Evolutionary conservation across 2,113 vertebrate genomes (phyloP).

Genomic region (Falcunculus frontatus): DNA sequence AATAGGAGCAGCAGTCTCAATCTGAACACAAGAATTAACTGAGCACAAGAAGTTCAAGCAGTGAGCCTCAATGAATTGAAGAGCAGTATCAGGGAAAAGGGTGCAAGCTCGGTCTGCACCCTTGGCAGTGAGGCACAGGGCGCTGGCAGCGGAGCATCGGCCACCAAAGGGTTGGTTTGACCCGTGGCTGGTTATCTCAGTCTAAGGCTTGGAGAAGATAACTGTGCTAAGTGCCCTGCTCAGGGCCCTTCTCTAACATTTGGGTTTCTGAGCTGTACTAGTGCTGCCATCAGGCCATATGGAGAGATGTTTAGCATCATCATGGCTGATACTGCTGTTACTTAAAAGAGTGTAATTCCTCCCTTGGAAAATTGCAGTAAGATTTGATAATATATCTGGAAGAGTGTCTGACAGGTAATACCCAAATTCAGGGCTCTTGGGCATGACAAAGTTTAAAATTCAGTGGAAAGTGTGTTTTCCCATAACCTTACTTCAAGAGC

Average conservation of each 20-base stretch:
- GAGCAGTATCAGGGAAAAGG: not conserved
- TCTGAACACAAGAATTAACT: not conserved
- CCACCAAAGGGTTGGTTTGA: not conserved
- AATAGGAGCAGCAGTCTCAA: not conserved
- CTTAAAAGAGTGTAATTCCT: not conserved
- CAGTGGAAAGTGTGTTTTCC: not conserved
- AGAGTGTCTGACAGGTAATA: not conserved
- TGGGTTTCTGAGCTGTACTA: not conserved
- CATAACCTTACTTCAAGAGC: not conserved
- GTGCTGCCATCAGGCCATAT: not conserved
- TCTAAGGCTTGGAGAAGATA: not conserved
- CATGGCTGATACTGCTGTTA: not conserved
- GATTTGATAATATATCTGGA: not conserved
- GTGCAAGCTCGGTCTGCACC: not conserved
- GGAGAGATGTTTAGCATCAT: not conserved
- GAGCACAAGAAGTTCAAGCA: not conserved
- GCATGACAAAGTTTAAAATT: not conserved
- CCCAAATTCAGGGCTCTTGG: not conserved
- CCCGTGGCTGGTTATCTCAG: not conserved
- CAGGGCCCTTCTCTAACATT: not conserved
- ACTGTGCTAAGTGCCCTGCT: not conserved
- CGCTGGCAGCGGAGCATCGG: rapidly evolving
- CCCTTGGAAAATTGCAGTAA: not conserved
- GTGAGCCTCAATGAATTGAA: not conserved
- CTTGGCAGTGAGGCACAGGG: not conserved